These are phyloP conservation scores for Elysia chlorotica DNA, from an alignment of 1,140 invertebrate genomes.

Conservation along the genomic window DNA sequence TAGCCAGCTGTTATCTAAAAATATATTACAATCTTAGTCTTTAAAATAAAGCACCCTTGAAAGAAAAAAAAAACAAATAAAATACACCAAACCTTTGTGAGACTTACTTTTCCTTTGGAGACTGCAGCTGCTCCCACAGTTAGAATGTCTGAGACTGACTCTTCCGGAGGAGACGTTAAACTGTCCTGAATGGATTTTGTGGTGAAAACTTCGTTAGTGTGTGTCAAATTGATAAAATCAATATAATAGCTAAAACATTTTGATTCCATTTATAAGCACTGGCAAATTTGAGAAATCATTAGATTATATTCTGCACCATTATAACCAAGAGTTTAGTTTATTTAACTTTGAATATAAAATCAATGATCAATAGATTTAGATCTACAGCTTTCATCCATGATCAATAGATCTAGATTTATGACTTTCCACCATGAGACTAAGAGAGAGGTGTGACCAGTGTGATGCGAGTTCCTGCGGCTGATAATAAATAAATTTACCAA, in stretches of 20 bases:
- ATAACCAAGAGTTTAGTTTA: neutral
- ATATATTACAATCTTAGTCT: neutral
- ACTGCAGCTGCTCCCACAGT: constrained; percentile 24
- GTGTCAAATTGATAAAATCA: too few species aligned
- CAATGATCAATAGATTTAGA: neutral
- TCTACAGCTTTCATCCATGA: too few species aligned
- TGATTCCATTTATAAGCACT: neutral
- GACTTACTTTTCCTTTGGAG: constrained; percentile 23
- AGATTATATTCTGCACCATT: neutral
- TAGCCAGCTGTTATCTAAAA: neutral
- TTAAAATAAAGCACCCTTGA: neutral
- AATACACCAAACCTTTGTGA: neutral
- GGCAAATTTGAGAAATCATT: neutral
- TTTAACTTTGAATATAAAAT: neutral
- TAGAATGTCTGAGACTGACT: constrained; percentile 25
- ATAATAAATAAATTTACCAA: neutral
- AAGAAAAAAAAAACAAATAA: neutral
- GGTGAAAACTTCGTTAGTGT: too few species aligned
- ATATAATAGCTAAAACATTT: neutral
- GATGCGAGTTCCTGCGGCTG: neutral
- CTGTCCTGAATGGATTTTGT: constrained; percentile 22
- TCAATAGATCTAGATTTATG: too few species aligned
- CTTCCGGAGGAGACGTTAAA: constrained; percentile 21
- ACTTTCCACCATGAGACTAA: too few species aligned
- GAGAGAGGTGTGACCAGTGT: too few species aligned